A percentile compares a stretch with the other conserved stretches of the same genome.
These are phyloP conservation scores for Laticauda laticaudata DNA, from an alignment of 2,113 vertebrate species.

Conservation along the genomic window DNA sequence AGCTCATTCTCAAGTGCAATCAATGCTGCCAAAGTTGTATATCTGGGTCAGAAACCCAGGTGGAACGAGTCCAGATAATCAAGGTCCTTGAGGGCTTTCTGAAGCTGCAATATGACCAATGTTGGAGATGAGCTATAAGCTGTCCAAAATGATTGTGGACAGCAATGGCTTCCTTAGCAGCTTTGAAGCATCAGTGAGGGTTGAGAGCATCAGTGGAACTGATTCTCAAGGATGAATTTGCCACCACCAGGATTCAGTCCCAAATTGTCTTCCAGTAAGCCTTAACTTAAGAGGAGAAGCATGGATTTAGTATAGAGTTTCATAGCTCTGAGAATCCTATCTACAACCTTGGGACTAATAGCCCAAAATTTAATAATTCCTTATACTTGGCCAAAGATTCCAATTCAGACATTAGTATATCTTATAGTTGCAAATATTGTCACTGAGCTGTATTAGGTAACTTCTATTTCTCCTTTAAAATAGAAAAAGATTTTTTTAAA, in stretches of 20 bases:
- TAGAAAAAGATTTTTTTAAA: background rate
- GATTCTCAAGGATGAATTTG: background rate
- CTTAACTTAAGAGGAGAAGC: background rate
- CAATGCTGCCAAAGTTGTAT: background rate
- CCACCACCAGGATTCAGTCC: background rate
- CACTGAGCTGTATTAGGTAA: background rate
- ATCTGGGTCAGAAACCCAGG: background rate
- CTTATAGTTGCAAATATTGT: background rate
- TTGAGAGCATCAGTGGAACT: background rate
- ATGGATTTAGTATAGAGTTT: background rate
- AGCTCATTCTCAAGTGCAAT: background rate
- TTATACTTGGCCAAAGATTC: background rate
- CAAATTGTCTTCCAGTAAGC: background rate
- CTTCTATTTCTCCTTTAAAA: background rate
- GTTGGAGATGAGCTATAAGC: background rate
- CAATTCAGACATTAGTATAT: background rate
- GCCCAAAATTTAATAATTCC: background rate
- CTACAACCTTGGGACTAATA: background rate
- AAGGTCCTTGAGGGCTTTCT: background rate
- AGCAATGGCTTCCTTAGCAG: background rate
- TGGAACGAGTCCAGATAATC: background rate
- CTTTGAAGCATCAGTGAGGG: background rate
- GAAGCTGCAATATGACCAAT: background rate
- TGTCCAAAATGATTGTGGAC: background rate
- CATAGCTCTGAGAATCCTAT: background rate